These are phyloP conservation scores for Paralichthys olivaceus DNA, from an alignment of 2,113 vertebrate genomes.

Conservation along the genomic window DNA sequence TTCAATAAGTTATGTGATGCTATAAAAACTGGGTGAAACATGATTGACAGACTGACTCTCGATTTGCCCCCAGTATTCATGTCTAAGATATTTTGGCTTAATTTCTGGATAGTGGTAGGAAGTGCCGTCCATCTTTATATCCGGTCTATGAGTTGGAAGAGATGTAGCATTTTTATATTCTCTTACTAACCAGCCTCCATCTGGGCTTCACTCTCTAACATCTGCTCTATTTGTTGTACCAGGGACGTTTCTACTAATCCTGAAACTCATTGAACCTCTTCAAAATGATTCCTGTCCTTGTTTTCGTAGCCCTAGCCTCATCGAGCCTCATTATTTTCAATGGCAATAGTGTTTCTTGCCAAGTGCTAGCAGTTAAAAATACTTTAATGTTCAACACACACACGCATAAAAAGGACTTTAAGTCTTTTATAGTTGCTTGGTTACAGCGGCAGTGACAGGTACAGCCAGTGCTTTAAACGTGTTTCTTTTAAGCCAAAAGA, in stretches of 20 bases:
- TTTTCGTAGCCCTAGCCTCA: constrained; percentile 40
- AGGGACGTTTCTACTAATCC: constrained; percentile 24
- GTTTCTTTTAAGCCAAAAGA: constrained; percentile 22
- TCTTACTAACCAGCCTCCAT: background rate
- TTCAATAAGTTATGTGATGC: too few relatives aligned
- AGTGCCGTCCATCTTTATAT: too few relatives aligned
- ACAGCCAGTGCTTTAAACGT: constrained; percentile 5
- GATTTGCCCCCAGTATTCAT: too few relatives aligned
- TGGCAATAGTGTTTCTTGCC: constrained; percentile 37
- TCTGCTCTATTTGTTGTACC: constrained; percentile 24
- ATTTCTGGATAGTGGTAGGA: too few relatives aligned
- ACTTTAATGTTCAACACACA: constrained; percentile 33
- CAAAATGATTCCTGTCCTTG: constrained; percentile 37
- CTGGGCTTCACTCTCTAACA: background rate
- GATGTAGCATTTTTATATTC: background rate
- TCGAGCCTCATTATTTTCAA: constrained; percentile 58
- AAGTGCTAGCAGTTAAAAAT: constrained; percentile 47
- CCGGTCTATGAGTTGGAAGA: too few relatives aligned
- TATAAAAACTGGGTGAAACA: too few relatives aligned
- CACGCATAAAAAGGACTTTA: constrained; percentile 1
- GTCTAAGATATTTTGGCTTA: too few relatives aligned
- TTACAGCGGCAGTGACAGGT: constrained; percentile 5
- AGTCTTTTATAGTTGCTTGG: constrained; percentile 41
- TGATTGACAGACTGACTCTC: too few relatives aligned
- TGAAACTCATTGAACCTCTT: constrained; percentile 29